Evolutionary conservation across 2,888 invertebrate genomes (phyloP).

Genomic region (Eupithecia abbreviata): DNA sequence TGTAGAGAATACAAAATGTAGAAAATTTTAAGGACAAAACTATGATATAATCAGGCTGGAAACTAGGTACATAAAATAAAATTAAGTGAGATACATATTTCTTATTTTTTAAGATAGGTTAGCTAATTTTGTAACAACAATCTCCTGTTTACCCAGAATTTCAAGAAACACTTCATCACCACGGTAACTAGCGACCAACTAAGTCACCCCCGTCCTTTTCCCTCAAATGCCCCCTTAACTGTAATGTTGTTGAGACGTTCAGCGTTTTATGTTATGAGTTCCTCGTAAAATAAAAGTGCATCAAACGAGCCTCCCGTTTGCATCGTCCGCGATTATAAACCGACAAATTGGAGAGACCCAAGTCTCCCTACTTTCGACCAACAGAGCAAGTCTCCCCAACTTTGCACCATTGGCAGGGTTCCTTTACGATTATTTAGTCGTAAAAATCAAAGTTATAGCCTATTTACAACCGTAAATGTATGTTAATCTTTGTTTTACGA

Average conservation of each 20-base stretch:
- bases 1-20: neutral
- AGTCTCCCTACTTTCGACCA: conserved; percentile 42
- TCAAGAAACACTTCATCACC: conserved; percentile 16
- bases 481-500: conserved; percentile 84
- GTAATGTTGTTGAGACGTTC: conserved; percentile 76
- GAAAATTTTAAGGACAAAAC: neutral
- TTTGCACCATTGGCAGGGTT: conserved; percentile 71
- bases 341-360: conserved; percentile 59
- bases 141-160: neutral
- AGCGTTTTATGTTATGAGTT: conserved; percentile 81
- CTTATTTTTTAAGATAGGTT: neutral
- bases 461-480: conserved; percentile 83
- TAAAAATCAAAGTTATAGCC: conserved; percentile 85
- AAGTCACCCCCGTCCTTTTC: conserved; percentile 45
- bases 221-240: conserved; percentile 65
- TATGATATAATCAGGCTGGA: neutral
- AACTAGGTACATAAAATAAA: too few species aligned
- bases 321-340: conserved; percentile 77
- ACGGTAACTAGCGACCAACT: conserved; percentile 31
- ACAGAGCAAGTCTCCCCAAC: conserved; percentile 54
- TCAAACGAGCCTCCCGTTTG: conserved; percentile 77
- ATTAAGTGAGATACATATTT: neutral
- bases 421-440: conserved; percentile 85
- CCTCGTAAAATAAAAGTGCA: conserved; percentile 83
- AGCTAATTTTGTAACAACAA: neutral